These are phyloP conservation scores for Lates calcarifer DNA, from an alignment of 2,113 vertebrate genomes.

Conservation along the genomic window DNA sequence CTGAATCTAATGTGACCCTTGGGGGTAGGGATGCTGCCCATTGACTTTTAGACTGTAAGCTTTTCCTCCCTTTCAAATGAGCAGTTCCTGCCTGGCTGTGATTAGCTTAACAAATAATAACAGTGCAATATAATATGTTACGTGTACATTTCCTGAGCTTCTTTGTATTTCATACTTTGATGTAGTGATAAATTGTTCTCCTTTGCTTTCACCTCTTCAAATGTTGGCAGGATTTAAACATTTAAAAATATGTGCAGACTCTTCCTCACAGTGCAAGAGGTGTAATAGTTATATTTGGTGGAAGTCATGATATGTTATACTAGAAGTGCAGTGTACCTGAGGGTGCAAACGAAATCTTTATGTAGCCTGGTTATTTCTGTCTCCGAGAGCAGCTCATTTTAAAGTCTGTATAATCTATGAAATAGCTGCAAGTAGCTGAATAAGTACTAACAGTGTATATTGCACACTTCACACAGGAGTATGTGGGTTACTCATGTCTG, in stretches of 20 bases:
- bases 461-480: slow-evolving; percentile 44
- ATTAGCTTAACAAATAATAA: slow-evolving; percentile 33
- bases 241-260: background rate
- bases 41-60: slow-evolving; percentile 46
- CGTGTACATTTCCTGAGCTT: background rate
- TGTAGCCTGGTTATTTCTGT: slow-evolving; percentile 44
- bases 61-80: slow-evolving; percentile 17
- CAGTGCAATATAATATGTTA: slow-evolving; percentile 11
- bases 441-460: slow-evolving; percentile 11
- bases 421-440: slow-evolving; percentile 51
- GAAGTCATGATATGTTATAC: slow-evolving; percentile 42
- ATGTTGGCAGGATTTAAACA: background rate
- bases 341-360: slow-evolving; percentile 50
- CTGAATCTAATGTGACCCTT: slow-evolving; percentile 79
- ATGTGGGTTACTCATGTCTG: slow-evolving; percentile 49
- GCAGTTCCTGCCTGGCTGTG: background rate
- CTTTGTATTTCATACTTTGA: slow-evolving; percentile 10
- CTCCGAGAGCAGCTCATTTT: slow-evolving; percentile 50
- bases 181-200: background rate
- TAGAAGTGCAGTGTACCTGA: slow-evolving; percentile 29
- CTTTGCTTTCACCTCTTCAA: background rate
- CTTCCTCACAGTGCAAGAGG: background rate
- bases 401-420: slow-evolving; percentile 59
- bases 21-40: slow-evolving; percentile 63
- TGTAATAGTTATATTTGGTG: slow-evolving; percentile 27